Percentiles rank a stretch among this genome's conserved stretches.
These are phyloP conservation scores for Molorchus minor DNA, from an alignment of 2,888 invertebrate genomes.

Conservation along the genomic window DNA sequence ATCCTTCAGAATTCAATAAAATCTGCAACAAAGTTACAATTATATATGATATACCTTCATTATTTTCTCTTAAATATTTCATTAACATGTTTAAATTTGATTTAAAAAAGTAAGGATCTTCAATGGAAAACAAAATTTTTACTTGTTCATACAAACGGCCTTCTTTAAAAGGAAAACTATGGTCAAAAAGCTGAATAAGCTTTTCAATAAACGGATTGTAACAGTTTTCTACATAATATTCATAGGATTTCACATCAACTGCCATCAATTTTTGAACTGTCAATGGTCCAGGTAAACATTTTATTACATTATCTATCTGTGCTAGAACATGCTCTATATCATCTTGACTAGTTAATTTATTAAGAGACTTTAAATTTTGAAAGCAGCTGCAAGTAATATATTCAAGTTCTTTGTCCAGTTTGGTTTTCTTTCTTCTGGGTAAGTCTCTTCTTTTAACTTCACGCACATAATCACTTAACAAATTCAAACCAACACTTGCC, in stretches of 20 bases:
- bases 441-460: constrained; percentile 55
- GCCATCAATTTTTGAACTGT: constrained; percentile 74
- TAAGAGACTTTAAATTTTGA: constrained; percentile 43
- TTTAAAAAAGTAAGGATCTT: constrained; percentile 64
- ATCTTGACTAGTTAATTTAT: constrained; percentile 55
- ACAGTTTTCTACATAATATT: constrained; percentile 59
- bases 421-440: constrained; percentile 15
- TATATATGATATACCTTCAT: constrained; percentile 48
- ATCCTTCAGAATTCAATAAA: constrained; percentile 67
- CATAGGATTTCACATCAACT: constrained; percentile 63
- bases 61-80: constrained; percentile 63
- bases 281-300: constrained; percentile 65
- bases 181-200: constrained; percentile 65
- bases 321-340: constrained; percentile 56
- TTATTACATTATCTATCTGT: constrained; percentile 53
- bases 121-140: constrained; percentile 65
- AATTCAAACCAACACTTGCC: constrained; percentile 23
- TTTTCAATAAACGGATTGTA: constrained; percentile 66
- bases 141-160: constrained; percentile 62
- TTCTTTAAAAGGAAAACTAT: constrained; percentile 67
- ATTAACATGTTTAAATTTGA: constrained; percentile 65
- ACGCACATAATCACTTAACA: constrained; percentile 43
- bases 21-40: constrained; percentile 62
- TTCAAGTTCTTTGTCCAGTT: constrained; percentile 31
- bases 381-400: constrained; percentile 32